Evolutionary conservation across 2,888 invertebrate species (phyloP), one percentile per base, ranked within the genome.

Genomic region (Lydus trimaculatus): DNA sequence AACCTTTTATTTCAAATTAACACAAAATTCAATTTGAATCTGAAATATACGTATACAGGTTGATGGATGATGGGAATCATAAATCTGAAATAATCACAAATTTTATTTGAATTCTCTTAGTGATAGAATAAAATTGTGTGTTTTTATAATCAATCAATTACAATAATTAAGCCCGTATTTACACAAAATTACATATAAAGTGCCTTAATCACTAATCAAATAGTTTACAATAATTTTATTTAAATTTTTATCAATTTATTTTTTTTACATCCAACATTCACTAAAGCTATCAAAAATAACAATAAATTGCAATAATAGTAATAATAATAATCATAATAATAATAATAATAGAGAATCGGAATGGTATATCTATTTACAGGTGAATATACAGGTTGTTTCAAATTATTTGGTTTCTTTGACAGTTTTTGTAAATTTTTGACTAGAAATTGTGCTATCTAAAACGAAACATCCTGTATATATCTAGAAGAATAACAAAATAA

Each of bases 111-210:
- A 72, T 72, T 75, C 72, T 62, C 64, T 76, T 31, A 73, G 77
- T 76, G 74, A 72, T 79, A 80, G 80, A 80, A 80, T 81, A 80
- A 77, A 76, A 75, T 77, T 77, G 77, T 81, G 82, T 82, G 79
- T 76, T 78, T 81, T 73, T 80, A 72, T 71, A 74, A 75, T 72
- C 70, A 63, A 33, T 70, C 64, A 70, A 66, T 52, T 52, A 52
- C 52, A 52, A 56, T 28, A 56, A 56, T 56, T 25, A 56, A 56
- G 56, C 56, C 56, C 28, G 56, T 56, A 56, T 56, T 56, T 56
- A 56, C 56, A 56, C 28, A 56, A 56, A 69, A 64, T 73, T 77
- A 78, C 76, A 77, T 76, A 76, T 74, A 77, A 74, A 74, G 78
- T 79, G 76, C 75, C 75, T 75, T 78, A 78, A 56, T 56, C 28